Evolutionary conservation across 2,888 invertebrate species (phyloP).

Genomic region (Tenthredo amoena): DNA sequence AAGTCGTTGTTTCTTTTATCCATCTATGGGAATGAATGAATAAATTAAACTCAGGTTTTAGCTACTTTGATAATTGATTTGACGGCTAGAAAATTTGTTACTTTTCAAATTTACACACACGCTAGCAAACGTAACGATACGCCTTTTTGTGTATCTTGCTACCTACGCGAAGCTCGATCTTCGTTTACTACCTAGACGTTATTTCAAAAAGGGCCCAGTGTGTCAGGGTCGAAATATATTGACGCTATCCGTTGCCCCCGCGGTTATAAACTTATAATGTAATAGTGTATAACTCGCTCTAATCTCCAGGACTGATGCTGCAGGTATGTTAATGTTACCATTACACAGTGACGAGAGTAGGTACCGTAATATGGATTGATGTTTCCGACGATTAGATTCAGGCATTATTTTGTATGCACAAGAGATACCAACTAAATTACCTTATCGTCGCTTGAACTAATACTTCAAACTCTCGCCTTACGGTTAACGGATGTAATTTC

Average conservation of each 20-base stretch:
- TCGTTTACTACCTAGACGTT: neutral
- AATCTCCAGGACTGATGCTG: neutral
- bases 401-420: constrained; percentile 57
- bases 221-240: constrained; percentile 46
- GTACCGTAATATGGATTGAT: constrained; percentile 70
- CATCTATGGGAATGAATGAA: too few relatives aligned
- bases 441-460: neutral
- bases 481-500: constrained; percentile 9
- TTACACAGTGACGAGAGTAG: neutral
- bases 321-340: constrained; percentile 42
- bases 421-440: constrained; percentile 29
- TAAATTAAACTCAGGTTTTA: too few relatives aligned
- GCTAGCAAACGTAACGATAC: too few relatives aligned
- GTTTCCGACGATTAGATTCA: constrained; percentile 73
- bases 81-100: too few relatives aligned
- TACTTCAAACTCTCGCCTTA: neutral
- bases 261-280: constrained; percentile 26
- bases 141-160: neutral
- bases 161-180: constrained; percentile 4
- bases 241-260: constrained; percentile 41
- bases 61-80: too few relatives aligned
- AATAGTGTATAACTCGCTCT: constrained; percentile 30
- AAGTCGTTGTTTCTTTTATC: too few relatives aligned
- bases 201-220: constrained; percentile 18
- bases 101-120: too few relatives aligned